phyloP scores from a whole-genome alignment of 2,888 invertebrate species.

The Falcaria lacertinaria region DNA sequence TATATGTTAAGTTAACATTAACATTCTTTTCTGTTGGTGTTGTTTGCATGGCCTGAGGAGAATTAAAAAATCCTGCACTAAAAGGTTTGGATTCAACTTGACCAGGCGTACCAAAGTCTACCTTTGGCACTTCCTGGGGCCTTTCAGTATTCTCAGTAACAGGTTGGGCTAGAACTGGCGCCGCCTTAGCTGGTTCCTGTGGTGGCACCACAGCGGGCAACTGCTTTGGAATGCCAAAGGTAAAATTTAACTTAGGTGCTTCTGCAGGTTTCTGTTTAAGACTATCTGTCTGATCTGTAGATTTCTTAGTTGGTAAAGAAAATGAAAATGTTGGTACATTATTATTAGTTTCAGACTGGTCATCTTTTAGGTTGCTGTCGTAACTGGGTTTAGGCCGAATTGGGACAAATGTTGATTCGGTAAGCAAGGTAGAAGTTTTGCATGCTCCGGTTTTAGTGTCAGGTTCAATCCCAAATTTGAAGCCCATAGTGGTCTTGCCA shows the following conservation, averaged over 20 bases:
- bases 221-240: slow-evolving; percentile 49
- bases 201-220: slow-evolving; percentile 6
- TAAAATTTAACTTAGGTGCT: slow-evolving; percentile 36
- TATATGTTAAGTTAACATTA: not conserved
- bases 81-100: slow-evolving; percentile 7
- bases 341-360: slow-evolving; percentile 56
- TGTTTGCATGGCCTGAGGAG: slow-evolving; percentile 6
- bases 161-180: slow-evolving; percentile 14
- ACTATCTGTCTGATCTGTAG: slow-evolving; percentile 18
- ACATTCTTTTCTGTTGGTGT: not conserved
- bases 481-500: slow-evolving; percentile 29
- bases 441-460: slow-evolving; percentile 23
- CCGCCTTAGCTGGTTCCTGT: slow-evolving; percentile 5
- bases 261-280: slow-evolving; percentile 20
- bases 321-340: slow-evolving; percentile 46
- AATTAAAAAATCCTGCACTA: slow-evolving; percentile 11
- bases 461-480: slow-evolving; percentile 61
- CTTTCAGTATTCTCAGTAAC: slow-evolving; percentile 30
- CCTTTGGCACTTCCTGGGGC: slow-evolving; percentile 44
- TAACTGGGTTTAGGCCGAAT: slow-evolving; percentile 9
- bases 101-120: slow-evolving; percentile 19
- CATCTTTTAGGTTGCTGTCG: slow-evolving; percentile 15
- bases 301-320: slow-evolving; percentile 32
- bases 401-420: not conserved
- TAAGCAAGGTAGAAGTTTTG: not conserved